Percentiles rank a stretch among this genome's conserved stretches.
phyloP scores from a whole-genome alignment of 2,797 vertebrate species.

The Propithecus deckenii region DNA sequence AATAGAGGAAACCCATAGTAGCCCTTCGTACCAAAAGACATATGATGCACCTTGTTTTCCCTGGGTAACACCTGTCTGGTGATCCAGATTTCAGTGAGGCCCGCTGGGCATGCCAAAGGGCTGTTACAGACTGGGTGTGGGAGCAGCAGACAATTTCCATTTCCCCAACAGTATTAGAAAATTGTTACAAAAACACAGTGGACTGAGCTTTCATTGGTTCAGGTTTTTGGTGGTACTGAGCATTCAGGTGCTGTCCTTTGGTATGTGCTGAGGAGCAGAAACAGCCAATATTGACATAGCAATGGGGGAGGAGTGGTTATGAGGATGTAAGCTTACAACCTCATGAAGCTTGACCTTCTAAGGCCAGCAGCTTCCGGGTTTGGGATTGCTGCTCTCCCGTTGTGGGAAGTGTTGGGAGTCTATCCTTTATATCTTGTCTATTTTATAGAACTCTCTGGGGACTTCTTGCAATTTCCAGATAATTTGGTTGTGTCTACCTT shows the following conservation, averaged over 20 bases:
- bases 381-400: background rate
- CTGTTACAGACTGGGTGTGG: background rate
- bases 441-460: background rate
- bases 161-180: background rate
- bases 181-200: background rate
- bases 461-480: background rate
- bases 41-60: background rate
- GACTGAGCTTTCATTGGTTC: background rate
- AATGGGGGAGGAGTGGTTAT: background rate
- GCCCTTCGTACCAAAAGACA: background rate
- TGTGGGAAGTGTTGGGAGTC: background rate
- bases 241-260: background rate
- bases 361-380: background rate
- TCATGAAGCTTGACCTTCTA: background rate
- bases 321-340: background rate
- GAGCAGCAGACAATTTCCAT: background rate
- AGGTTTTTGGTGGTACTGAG: background rate
- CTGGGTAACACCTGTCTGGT: background rate
- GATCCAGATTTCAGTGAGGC: background rate
- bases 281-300: background rate
- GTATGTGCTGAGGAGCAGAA: background rate
- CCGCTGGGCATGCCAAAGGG: background rate
- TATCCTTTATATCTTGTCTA: background rate
- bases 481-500: background rate
- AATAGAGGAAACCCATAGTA: background rate